Percentiles rank a stretch among this genome's conserved stretches.
Evolutionary conservation across 1,140 invertebrate species (phyloP).

Genomic region (Drosophila parvula): DNA sequence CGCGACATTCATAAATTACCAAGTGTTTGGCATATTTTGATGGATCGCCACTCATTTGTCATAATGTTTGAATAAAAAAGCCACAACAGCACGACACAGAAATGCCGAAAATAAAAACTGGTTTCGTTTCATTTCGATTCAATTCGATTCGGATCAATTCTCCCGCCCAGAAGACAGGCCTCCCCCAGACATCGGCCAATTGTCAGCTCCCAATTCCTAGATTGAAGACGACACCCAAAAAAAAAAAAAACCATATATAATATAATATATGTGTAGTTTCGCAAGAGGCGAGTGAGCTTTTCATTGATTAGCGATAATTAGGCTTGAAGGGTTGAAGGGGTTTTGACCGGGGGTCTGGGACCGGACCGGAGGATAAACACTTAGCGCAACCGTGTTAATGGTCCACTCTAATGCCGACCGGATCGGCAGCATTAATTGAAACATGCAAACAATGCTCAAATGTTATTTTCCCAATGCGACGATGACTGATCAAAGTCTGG

Average conservation of each 20-base stretch:
- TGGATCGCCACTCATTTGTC: constrained; percentile 43
- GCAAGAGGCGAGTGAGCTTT: constrained; percentile 45
- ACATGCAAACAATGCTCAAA: constrained; percentile 58
- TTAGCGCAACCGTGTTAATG: constrained; percentile 67
- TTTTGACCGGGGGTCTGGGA: constrained; percentile 23
- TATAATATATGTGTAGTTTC: constrained; percentile 6
- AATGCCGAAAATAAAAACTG: constrained; percentile 37
- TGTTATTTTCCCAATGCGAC: constrained; percentile 10
- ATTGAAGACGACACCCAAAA: constrained; percentile 20
- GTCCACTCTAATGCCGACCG: constrained; percentile 60
- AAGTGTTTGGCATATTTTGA: constrained; percentile 53
- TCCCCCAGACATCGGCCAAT: constrained; percentile 33
- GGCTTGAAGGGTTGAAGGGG: constrained; percentile 31
- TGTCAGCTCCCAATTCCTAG: constrained; percentile 10
- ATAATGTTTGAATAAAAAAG: constrained; percentile 40
- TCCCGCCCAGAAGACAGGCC: constrained; percentile 35
- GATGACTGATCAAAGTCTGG: constrained; percentile 64
- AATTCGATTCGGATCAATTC: constrained; percentile 1
- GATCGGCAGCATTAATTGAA: constrained; percentile 67
- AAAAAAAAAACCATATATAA: not conserved
- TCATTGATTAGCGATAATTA: constrained; percentile 76
- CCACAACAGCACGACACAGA: constrained; percentile 28
- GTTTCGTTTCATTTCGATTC: constrained; percentile 24
- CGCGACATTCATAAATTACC: constrained; percentile 30
- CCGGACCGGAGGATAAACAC: constrained; percentile 29